Evolutionary conservation across 2,888 invertebrate genomes (phyloP), one percentile per base, ranked within the genome.

Genomic region (Geophilus truncorum): DNA sequence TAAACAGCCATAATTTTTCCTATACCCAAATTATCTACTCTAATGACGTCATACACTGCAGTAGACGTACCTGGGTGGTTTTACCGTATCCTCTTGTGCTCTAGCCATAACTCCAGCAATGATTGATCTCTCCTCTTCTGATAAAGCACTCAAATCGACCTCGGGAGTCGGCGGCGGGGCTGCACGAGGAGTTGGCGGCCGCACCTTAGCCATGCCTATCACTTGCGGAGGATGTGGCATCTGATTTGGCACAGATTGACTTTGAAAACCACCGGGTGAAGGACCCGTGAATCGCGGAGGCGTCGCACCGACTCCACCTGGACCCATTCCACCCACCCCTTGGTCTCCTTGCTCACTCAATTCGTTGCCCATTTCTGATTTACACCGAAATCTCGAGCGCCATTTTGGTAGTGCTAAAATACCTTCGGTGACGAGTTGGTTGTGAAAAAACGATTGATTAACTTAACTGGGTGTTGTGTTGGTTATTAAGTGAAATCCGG

Each of bases 31-130:
- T 32, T 32, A 6, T 32, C 32, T 45, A 45, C 12, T 32, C 15
- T 36, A 45, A 36, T 34, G 25, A 34, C 80, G 80, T 76, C 76
- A 32, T 76, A 75, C 18, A 23, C 28, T 76, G 57, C 57, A 57
- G 57, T 57, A 57, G 57, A 10, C 57, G 2, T 75, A 75, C 75
- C 76, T 80, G 23, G 12, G 18, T 36, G 23, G 23, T 25, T 78
- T 70, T n/a, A 28, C 34, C 18, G 83, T 85, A 80, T 88, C 88
- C 83, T 88, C 84, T 83, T 88, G 88, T 62, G 91, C 91, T 84
- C 90, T 88, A 76, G 89, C 89, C 89, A 91, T 90, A n/a, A 91
- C 91, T 82, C 89, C 88, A 83, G 90, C 89, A 79, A 91, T 91
- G 85, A 90, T 88, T 81, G 89, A 88, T 78, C 90, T 86, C 85